A percentile compares a stretch with the other conserved stretches of the same genome.
phyloP scores from a whole-genome alignment of 23 tunicate species.

The Ascidia mentula region DNA sequence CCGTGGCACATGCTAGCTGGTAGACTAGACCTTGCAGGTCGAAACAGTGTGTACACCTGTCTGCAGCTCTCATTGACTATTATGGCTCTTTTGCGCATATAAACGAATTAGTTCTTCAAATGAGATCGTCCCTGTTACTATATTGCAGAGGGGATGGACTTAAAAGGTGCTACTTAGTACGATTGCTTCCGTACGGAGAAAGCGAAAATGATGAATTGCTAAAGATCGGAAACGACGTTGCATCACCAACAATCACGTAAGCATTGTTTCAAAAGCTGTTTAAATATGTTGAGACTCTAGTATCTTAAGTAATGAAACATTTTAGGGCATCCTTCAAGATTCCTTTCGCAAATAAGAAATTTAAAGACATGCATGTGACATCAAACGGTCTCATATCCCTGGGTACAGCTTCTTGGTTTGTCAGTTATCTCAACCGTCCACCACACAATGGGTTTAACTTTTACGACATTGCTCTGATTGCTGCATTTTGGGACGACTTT shows the following conservation, averaged over 20 bases:
- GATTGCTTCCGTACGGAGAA: constrained; percentile 17
- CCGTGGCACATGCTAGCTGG: no score
- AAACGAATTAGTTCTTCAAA: no score
- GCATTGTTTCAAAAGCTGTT: no score
- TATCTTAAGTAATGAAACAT: no score
- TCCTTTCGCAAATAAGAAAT: constrained; percentile 15
- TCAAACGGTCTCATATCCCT: constrained; percentile 34
- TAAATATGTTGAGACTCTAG: no score
- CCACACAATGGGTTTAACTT: neutral
- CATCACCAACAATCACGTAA: constrained; percentile 14
- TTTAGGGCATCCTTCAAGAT: constrained; percentile 5
- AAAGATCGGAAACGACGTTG: constrained; percentile 13
- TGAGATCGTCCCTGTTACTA: no score
- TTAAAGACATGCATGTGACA: neutral
- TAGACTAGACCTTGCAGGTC: no score
- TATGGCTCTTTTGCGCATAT: no score
- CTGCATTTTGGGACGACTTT: constrained; percentile 39
- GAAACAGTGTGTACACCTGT: no score
- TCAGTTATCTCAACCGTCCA: constrained; percentile 13
- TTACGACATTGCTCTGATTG: neutral
- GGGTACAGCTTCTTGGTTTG: constrained; percentile 22
- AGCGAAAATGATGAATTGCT: neutral
- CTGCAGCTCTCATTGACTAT: no score
- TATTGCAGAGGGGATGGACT: constrained; percentile 20
- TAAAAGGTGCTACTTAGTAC: neutral